Evolutionary conservation across 2,113 vertebrate species (phyloP), one percentile per base, ranked within the genome.

Genomic region (Rhinoderma darwinii): DNA sequence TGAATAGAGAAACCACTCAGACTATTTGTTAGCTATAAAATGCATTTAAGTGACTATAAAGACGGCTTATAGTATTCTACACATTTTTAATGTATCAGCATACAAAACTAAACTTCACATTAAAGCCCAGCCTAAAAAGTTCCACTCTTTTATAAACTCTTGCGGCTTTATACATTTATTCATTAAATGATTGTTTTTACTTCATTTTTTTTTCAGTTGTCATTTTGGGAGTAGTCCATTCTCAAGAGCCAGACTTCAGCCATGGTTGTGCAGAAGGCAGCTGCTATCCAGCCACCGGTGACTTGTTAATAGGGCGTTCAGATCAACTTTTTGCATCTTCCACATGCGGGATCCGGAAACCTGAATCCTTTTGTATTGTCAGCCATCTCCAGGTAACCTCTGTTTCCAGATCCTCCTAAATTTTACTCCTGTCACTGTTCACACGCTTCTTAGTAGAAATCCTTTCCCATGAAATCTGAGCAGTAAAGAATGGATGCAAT

Each of bases 221-320:
- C 47, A 86, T 96, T n/a, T 94, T 93, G 84, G 32, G 84, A 86
- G 88, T 89, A 30, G 56, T 43, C 51, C 88, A 86, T 17, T 88
- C 92, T 7, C 93, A 95, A 84, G 88, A 95, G 22, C 97, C 97
- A 0, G 96, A 97, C 82, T 92, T 94, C 88, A 96, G 96, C 88
- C 97, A 97, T 17, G 93, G 97, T 75, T 99, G 98, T 89, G 97
- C 96, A 0, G 96, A 98, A 90, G 97, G 98, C 32, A 99, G 98
- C 92, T 99, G 98, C 92, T 98, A 99, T 91, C 98, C 98, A 0
- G 97, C 96, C 89, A 99, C 97, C 0, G 98, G 98, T 39, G 97
- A 99, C 92, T 96, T 99, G 74, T 94, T 99, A 78, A 98, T 98
- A 87, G 97, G 98, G 37, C 93, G 98, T 87, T 93, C 96, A 1